Percentiles rank a stretch among this genome's conserved stretches.
Conservation (phyloP, 2,113 vertebrate species). For the Nesoenas mayeri region DNA sequence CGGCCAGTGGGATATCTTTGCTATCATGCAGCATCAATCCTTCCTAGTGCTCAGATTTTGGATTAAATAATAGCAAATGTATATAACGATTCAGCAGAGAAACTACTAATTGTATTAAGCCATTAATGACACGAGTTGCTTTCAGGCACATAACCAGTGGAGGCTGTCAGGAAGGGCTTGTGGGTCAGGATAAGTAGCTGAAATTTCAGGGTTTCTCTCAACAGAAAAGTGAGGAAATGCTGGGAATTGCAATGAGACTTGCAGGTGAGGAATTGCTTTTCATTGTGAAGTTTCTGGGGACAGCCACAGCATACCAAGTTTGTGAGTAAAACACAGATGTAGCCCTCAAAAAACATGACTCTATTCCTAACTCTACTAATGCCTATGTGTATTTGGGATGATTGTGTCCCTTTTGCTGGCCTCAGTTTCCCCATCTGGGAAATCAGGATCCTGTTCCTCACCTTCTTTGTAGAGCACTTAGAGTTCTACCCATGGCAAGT, state of each 20-base stretch:
- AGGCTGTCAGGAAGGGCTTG: background rate
- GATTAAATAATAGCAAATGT: background rate
- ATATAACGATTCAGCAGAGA: background rate
- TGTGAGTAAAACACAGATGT: background rate
- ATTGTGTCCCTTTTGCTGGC: background rate
- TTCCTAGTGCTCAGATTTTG: background rate
- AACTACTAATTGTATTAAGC: background rate
- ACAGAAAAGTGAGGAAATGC: background rate
- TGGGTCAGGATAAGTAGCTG: background rate
- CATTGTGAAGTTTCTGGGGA: background rate
- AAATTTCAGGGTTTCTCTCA: background rate
- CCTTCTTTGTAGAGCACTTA: background rate
- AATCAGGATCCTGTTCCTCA: background rate
- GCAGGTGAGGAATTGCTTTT: background rate
- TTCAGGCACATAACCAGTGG: background rate
- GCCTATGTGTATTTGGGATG: background rate
- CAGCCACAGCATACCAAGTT: background rate
- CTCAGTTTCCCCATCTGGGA: background rate
- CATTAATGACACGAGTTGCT: background rate
- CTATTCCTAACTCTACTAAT: background rate
- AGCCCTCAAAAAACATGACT: background rate
- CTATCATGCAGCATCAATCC: background rate
- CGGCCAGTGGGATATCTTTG: background rate
- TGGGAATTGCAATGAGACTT: background rate
- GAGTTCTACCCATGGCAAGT: background rate